Conservation (phyloP, 2,113 vertebrate genomes). For the Saimiri boliviensis region DNA sequence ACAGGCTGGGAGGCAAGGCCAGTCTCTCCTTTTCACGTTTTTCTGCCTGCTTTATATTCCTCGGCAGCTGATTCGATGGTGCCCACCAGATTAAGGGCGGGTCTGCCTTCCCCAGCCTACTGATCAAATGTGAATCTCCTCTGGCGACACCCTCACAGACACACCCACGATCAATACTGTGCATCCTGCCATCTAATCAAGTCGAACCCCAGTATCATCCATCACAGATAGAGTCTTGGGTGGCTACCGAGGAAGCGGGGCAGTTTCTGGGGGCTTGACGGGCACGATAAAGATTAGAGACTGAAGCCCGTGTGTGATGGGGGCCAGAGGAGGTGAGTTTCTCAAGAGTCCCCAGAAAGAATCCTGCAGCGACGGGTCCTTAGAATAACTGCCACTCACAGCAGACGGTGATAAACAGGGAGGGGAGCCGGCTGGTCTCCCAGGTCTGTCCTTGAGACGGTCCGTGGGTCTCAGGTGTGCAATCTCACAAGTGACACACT, state of each 20-base stretch:
- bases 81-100: too few relatives aligned
- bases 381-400: fast-evolving
- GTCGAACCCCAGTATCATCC: too few relatives aligned
- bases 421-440: not conserved
- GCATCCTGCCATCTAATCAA: too few relatives aligned
- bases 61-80: too few relatives aligned
- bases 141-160: too few relatives aligned
- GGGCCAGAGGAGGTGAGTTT: too few relatives aligned
- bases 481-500: fast-evolving
- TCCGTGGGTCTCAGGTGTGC: not conserved
- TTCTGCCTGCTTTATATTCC: too few relatives aligned
- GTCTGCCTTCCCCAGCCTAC: too few relatives aligned
- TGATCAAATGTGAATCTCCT: too few relatives aligned
- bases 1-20: too few relatives aligned
- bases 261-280: fast-evolving
- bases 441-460: fast-evolving
- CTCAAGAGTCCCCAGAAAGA: not conserved
- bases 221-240: not conserved
- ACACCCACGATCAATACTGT: too few relatives aligned
- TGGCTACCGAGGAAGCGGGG: not conserved
- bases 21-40: too few relatives aligned
- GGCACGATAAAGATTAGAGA: fast-evolving
- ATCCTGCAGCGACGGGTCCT: fast-evolving
- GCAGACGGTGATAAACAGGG: fast-evolving
- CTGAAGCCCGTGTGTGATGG: fast-evolving